Conservation (phyloP, 2,113 vertebrate genomes). For the Hepsetus odoe region DNA sequence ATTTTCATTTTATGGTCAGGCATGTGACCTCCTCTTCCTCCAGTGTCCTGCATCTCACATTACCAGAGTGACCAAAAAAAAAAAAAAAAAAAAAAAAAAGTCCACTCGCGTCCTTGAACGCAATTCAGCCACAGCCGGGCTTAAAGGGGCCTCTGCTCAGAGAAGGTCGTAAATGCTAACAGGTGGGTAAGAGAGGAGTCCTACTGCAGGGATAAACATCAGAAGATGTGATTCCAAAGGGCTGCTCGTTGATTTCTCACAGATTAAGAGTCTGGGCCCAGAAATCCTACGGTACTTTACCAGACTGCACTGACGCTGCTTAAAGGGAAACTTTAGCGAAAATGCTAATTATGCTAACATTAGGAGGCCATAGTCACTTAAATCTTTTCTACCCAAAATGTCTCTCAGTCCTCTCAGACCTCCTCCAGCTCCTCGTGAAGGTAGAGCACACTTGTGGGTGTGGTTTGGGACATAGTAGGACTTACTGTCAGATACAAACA, state of each 20-base stretch:
- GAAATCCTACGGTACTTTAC: too few relatives aligned
- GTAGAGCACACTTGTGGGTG: too few relatives aligned
- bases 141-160: background rate
- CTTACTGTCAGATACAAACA: too few relatives aligned
- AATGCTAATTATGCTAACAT: too few relatives aligned
- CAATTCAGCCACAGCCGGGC: slow-evolving; percentile 9
- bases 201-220: background rate
- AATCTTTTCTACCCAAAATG: too few relatives aligned
- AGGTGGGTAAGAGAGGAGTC: background rate
- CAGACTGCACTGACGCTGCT: too few relatives aligned
- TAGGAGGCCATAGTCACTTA: too few relatives aligned
- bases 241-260: background rate
- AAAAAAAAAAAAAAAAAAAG: slow-evolving; percentile 65
- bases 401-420: too few relatives aligned
- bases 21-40: slow-evolving; percentile 63
- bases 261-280: slow-evolving; percentile 14
- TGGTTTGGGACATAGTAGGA: too few relatives aligned
- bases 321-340: too few relatives aligned
- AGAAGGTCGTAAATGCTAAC: background rate
- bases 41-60: slow-evolving; percentile 63
- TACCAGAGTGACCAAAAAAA: slow-evolving; percentile 65
- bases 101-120: slow-evolving; percentile 65
- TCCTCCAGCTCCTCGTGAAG: too few relatives aligned
- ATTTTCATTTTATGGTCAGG: slow-evolving; percentile 64
- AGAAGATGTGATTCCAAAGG: background rate